These are phyloP conservation scores for Drosophila mercatorum DNA, from an alignment of 2,888 invertebrate species.

Conservation along the genomic window DNA sequence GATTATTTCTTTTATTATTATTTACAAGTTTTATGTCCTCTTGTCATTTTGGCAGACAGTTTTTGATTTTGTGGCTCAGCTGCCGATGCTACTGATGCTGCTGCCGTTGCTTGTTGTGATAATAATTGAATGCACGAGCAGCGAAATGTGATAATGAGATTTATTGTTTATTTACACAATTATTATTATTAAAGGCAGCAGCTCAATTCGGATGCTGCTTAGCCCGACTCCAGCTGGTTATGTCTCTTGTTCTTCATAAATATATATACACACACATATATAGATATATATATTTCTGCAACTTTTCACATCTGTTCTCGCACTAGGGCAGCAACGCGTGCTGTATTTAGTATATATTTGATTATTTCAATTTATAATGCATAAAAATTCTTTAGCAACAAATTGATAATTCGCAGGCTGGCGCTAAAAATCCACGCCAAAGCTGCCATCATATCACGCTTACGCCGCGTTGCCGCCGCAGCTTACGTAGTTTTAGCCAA, in stretches of 20 bases:
- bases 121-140: constrained; percentile 77
- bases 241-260: constrained; percentile 10
- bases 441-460: constrained; percentile 40
- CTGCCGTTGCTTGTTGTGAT: constrained; percentile 43
- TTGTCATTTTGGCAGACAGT: constrained; percentile 26
- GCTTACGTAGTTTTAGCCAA: constrained; percentile 25
- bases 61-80: constrained; percentile 9
- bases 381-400: constrained; percentile 4
- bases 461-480: constrained; percentile 37
- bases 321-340: constrained; percentile 32
- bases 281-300: background rate
- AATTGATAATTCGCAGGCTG: constrained; percentile 51
- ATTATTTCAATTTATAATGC: constrained; percentile 29
- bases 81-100: background rate
- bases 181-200: constrained; percentile 54
- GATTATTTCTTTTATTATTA: constrained; percentile 32
- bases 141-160: constrained; percentile 72
- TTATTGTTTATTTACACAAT: constrained; percentile 74
- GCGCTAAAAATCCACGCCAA: constrained; percentile 53
- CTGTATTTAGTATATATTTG: constrained; percentile 13
- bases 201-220: constrained; percentile 22
- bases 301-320: constrained; percentile 4
- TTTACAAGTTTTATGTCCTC: constrained; percentile 26
- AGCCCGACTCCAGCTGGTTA: constrained; percentile 27
- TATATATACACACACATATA: constrained; percentile 5